These are phyloP conservation scores for Crossocerus cetratus DNA, from an alignment of 2,888 invertebrate species.

Conservation along the genomic window DNA sequence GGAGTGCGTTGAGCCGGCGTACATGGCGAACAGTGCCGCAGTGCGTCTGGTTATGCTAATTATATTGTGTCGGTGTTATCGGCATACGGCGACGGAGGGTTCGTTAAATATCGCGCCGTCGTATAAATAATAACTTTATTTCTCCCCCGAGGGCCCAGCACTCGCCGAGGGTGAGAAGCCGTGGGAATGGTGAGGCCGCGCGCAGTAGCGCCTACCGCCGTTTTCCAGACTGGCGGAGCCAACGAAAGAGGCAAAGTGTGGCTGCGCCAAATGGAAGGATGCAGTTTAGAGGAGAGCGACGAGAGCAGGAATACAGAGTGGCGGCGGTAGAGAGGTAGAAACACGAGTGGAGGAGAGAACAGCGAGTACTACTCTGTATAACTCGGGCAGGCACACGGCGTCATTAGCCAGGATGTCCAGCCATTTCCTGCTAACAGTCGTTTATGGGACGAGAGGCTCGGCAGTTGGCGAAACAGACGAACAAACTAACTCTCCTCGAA, in stretches of 20 bases:
- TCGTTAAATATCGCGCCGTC: conserved; percentile 60
- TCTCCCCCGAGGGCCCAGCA: conserved; percentile 2
- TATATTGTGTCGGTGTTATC: conserved; percentile 60
- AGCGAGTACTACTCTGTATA: conserved; percentile 34
- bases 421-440: conserved; percentile 49
- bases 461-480: neutral
- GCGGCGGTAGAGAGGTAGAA: conserved; percentile 11
- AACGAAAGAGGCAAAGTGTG: no score
- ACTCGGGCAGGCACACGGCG: conserved; percentile 40
- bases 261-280: no score
- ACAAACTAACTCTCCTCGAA: no score
- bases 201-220: neutral
- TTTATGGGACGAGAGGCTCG: conserved; percentile 49
- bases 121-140: conserved; percentile 69
- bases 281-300: neutral
- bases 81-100: conserved; percentile 42
- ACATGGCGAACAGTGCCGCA: conserved; percentile 12
- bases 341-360: conserved; percentile 39
- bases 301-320: neutral
- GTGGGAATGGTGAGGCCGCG: conserved; percentile 34
- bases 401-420: conserved; percentile 49
- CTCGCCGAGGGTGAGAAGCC: neutral
- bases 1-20: conserved; percentile 4
- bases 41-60: conserved; percentile 68
- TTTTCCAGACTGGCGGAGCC: neutral